Percentiles rank a stretch among this genome's conserved stretches.
These are phyloP conservation scores for Cynopterus sphinx DNA, from an alignment of 2,797 vertebrate species.

Conservation along the genomic window DNA sequence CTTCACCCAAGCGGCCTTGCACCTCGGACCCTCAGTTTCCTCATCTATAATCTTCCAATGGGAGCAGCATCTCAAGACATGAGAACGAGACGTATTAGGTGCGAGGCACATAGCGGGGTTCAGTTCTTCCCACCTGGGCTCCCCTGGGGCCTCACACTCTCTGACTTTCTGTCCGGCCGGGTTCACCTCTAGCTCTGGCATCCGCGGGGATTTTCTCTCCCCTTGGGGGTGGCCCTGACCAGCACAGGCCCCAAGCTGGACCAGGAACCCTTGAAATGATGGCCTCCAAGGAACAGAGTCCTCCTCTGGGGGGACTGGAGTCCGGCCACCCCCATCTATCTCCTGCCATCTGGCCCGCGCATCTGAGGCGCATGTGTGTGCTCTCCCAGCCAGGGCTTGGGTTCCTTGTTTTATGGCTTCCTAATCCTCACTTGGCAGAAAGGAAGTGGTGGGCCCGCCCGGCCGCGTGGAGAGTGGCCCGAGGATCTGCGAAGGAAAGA, in stretches of 20 bases:
- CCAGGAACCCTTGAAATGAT: constrained; percentile 38
- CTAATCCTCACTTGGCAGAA: constrained; percentile 78
- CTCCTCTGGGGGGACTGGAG: constrained; percentile 55
- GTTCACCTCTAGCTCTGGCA: background rate
- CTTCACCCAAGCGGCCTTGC: background rate
- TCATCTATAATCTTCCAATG: background rate
- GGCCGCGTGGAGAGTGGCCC: constrained; percentile 44
- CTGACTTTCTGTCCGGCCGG: background rate
- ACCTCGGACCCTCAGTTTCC: background rate
- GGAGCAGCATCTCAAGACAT: background rate
- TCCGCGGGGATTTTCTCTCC: background rate
- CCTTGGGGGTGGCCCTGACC: background rate
- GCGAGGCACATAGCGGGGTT: background rate
- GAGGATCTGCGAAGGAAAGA: constrained; percentile 68
- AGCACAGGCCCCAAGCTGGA: background rate
- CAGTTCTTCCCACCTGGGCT: background rate
- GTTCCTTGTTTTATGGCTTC: constrained; percentile 76
- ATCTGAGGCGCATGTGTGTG: constrained; percentile 93
- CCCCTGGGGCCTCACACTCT: background rate
- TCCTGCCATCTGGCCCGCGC: constrained; percentile 87
- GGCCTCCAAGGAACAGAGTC: constrained; percentile 71
- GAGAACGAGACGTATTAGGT: accelerated
- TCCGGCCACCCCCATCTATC: constrained; percentile 88
- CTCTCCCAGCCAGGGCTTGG: constrained; percentile 76
- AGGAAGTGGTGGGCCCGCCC: constrained; percentile 58